Percentiles rank a stretch among this genome's conserved stretches.
Evolutionary conservation across 2,797 vertebrate genomes (phyloP).

Genomic region (Octomys mimax): DNA sequence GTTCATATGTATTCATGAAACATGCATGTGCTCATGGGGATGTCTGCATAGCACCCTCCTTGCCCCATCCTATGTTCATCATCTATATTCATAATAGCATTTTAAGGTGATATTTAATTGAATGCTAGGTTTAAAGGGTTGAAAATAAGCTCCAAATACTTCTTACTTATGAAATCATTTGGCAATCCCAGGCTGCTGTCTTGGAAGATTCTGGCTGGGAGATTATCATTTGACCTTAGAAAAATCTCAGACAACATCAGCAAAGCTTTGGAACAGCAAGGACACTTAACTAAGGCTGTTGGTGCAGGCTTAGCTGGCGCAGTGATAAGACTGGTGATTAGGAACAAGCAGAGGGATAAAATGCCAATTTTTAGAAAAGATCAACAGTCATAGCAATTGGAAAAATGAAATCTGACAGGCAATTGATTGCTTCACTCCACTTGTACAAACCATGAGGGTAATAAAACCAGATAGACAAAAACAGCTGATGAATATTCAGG

Average conservation of each 20-base stretch:
- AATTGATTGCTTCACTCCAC: constrained; percentile 62
- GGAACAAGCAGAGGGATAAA: constrained; percentile 40
- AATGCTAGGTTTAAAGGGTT: neutral
- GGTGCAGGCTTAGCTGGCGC: constrained; percentile 20
- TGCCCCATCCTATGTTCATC: neutral
- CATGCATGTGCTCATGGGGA: too few relatives aligned
- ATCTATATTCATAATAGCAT: neutral
- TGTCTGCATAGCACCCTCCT: neutral
- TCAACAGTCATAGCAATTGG: neutral
- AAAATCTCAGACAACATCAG: constrained; percentile 57
- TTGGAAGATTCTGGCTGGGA: neutral
- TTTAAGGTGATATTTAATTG: neutral
- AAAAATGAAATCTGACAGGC: constrained; percentile 64
- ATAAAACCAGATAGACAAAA: constrained; percentile 44
- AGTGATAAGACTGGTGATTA: constrained; percentile 57
- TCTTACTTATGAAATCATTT: constrained; percentile 13
- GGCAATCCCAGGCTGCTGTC: neutral
- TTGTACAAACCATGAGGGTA: constrained; percentile 20
- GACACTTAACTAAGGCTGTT: constrained; percentile 38
- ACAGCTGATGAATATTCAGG: neutral
- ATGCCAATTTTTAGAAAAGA: constrained; percentile 68
- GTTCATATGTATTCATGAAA: neutral
- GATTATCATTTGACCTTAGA: constrained; percentile 59
- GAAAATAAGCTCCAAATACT: neutral
- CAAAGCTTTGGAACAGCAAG: constrained; percentile 45